Conservation (phyloP, 2,888 invertebrate species). For the Amphipoea lucens region DNA sequence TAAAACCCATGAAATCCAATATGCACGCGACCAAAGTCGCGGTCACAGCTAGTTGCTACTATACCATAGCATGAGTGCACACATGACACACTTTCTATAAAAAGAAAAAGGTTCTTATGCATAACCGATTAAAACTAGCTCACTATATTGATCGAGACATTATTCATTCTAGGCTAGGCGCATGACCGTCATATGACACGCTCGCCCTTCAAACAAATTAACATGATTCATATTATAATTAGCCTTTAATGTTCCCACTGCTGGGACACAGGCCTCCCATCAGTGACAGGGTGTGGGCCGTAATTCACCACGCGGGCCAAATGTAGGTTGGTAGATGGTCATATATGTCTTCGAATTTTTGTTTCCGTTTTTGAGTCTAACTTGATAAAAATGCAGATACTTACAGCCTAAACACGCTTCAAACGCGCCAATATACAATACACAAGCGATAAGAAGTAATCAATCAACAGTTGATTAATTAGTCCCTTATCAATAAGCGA, state of each 20-base stretch:
- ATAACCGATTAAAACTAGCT: constrained; percentile 43
- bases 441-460: constrained; percentile 66
- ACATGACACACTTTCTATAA: constrained; percentile 51
- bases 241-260: not conserved
- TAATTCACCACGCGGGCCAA: not conserved
- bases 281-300: not conserved
- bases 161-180: constrained; percentile 38
- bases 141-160: constrained; percentile 46
- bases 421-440: constrained; percentile 29
- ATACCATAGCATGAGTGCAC: not conserved
- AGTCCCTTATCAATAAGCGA: constrained; percentile 68
- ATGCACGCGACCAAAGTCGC: not conserved
- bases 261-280: not conserved
- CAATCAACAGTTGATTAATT: constrained; percentile 76
- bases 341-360: not conserved
- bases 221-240: constrained; percentile 10
- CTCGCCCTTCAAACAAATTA: constrained; percentile 26
- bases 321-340: not conserved
- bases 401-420: constrained; percentile 10
- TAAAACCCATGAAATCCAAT: not conserved
- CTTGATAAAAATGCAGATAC: constrained; percentile 47
- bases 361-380: constrained; percentile 5
- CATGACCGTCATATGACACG: constrained; percentile 37
- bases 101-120: constrained; percentile 37
- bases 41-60: not conserved